A percentile compares a stretch with the other conserved stretches of the same genome.
Evolutionary conservation across 2,888 invertebrate species (phyloP).

Genomic region (Leptopterna dolabrata): DNA sequence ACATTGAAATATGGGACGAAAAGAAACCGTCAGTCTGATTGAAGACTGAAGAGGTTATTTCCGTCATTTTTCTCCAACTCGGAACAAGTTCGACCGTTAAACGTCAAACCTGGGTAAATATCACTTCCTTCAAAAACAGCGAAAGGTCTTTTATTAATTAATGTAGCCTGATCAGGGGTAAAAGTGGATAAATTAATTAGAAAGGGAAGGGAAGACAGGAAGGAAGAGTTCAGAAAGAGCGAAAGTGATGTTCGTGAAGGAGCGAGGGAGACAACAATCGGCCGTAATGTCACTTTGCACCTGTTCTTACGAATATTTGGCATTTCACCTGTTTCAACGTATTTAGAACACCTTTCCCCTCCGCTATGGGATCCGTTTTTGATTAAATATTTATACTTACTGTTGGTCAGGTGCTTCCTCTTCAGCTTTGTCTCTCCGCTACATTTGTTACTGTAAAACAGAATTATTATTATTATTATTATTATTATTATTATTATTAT

Average conservation of each 20-base stretch:
- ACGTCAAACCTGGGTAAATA: neutral
- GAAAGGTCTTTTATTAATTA: neutral
- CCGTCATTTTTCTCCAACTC: too few relatives aligned
- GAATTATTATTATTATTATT: too few relatives aligned
- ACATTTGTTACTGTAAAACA: too few relatives aligned
- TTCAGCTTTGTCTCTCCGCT: neutral
- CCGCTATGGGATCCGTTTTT: neutral
- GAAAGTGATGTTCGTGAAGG: neutral
- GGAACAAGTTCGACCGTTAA: neutral
- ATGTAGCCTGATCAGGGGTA: neutral
- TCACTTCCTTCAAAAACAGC: neutral
- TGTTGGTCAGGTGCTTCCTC: neutral
- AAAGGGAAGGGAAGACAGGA: neutral
- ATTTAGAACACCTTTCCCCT: neutral
- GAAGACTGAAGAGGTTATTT: too few relatives aligned
- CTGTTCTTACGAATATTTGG: constrained; percentile 23
- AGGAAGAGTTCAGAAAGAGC: neutral
- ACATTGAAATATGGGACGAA: too few relatives aligned
- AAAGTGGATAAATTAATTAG: neutral
- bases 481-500: too few relatives aligned
- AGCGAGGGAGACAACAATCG: neutral
- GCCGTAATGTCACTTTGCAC: neutral
- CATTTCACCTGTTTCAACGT: constrained; percentile 37
- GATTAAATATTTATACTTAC: neutral
- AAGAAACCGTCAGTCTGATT: too few relatives aligned